phyloP scores from a whole-genome alignment of 37 sponge, comb jelly and placozoan genomes.

The Theonella swinhoei region DNA sequence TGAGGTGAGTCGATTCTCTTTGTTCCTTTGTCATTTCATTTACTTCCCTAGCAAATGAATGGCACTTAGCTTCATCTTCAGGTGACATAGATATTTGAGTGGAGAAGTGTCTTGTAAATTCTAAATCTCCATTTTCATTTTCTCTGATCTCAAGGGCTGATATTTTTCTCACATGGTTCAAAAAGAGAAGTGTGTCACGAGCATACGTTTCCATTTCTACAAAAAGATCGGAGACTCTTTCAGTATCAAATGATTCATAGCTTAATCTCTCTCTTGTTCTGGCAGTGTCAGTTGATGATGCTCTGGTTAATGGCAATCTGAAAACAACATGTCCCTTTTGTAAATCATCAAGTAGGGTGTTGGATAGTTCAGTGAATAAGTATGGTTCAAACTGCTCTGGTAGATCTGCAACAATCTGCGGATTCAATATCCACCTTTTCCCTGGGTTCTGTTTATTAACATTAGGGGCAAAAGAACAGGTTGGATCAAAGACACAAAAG shows the following conservation, averaged over 20 bases:
- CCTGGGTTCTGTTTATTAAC: slow-evolving; percentile 22
- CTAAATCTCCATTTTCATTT: no score
- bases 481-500: slow-evolving; percentile 77
- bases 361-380: slow-evolving; percentile 24
- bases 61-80: no score
- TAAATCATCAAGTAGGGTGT: no score
- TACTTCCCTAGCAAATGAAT: no score
- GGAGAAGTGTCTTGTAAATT: no score
- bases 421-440: slow-evolving; percentile 17
- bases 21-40: no score
- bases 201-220: background rate
- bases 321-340: slow-evolving; percentile 56
- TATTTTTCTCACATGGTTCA: slow-evolving; percentile 51
- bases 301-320: slow-evolving; percentile 48
- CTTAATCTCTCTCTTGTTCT: no score
- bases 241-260: background rate
- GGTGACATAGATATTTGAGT: no score
- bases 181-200: slow-evolving; percentile 52
- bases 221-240: slow-evolving; percentile 2
- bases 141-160: slow-evolving; percentile 57
- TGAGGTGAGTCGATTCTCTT: background rate
- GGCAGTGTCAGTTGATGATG: no score
- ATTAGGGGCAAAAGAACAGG: slow-evolving; percentile 10
- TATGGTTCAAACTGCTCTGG: slow-evolving; percentile 59
- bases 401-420: background rate